phyloP scores from a whole-genome alignment of 2,888 invertebrate species.

The Synergus japonicus region DNA sequence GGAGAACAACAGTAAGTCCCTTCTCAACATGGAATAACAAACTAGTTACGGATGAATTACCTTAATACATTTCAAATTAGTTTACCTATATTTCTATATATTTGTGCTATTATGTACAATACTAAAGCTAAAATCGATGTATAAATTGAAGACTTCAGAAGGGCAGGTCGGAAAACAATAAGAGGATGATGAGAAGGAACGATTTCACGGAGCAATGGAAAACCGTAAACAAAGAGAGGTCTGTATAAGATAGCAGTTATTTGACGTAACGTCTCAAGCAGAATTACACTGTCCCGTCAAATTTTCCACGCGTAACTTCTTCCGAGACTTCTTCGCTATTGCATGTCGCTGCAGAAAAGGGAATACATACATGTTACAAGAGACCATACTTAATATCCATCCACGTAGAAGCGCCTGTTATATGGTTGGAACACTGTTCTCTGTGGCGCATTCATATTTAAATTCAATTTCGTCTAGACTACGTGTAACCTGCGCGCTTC shows the following conservation, averaged over 20 bases:
- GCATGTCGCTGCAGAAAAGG: slow-evolving; percentile 4
- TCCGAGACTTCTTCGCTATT: slow-evolving; percentile 42
- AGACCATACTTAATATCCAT: slow-evolving; percentile 49
- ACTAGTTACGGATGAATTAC: not conserved
- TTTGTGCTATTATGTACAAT: too few relatives aligned
- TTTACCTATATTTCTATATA: too few relatives aligned
- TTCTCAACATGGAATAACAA: slow-evolving; percentile 18
- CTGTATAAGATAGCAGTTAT: slow-evolving; percentile 30
- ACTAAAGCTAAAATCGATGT: too few relatives aligned
- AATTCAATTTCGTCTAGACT: slow-evolving; percentile 67
- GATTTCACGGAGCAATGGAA: slow-evolving; percentile 34
- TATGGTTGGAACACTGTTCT: slow-evolving; percentile 47
- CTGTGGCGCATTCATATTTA: slow-evolving; percentile 64
- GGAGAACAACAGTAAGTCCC: slow-evolving; percentile 20
- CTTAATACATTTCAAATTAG: not conserved
- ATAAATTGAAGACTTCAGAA: too few relatives aligned
- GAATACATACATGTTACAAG: slow-evolving; percentile 26
- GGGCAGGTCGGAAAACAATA: slow-evolving; percentile 12
- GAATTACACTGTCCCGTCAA: slow-evolving; percentile 27
- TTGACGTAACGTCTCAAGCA: slow-evolving; percentile 35
- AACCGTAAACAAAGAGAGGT: slow-evolving; percentile 19
- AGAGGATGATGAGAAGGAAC: slow-evolving; percentile 33
- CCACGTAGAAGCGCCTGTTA: slow-evolving; percentile 48
- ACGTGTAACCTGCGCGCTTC: slow-evolving; percentile 43
- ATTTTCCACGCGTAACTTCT: slow-evolving; percentile 42